Conservation (phyloP, 1,140 invertebrate genomes). For the Aphidius gifuensis region DNA sequence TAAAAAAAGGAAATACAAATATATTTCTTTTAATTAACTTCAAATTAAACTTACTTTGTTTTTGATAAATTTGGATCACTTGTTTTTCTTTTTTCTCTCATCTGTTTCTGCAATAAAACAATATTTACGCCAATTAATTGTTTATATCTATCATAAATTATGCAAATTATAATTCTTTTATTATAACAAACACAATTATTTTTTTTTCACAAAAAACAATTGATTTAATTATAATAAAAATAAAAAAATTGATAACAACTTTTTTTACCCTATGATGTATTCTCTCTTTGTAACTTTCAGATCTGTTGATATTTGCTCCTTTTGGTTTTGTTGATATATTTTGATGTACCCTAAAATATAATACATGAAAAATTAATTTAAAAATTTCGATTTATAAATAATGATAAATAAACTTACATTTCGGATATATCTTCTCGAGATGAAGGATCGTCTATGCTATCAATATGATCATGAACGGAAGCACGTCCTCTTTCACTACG, state of each 20-base stretch:
- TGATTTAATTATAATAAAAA: background rate
- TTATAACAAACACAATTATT: background rate
- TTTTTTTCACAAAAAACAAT: background rate
- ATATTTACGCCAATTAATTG: constrained; percentile 11
- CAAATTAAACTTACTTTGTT: constrained; percentile 58
- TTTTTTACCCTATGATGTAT: constrained; percentile 58
- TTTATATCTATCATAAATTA: constrained; percentile 14
- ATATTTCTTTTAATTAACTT: constrained; percentile 19
- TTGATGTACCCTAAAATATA: constrained; percentile 51
- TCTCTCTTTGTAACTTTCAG: constrained; percentile 63
- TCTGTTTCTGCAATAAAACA: constrained; percentile 60
- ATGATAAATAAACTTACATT: constrained; percentile 41
- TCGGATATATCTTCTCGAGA: constrained; percentile 53
- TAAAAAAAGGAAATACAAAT: too few species aligned
- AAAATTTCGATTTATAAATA: constrained; percentile 6
- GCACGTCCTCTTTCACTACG: constrained; percentile 48
- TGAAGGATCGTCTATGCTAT: constrained; percentile 51
- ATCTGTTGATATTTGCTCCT: constrained; percentile 60
- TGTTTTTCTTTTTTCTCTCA: constrained; percentile 68
- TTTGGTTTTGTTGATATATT: constrained; percentile 57
- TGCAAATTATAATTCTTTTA: background rate
- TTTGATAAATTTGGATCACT: constrained; percentile 73
- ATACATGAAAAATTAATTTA: constrained; percentile 24
- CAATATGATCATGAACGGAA: constrained; percentile 47
- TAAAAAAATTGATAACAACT: constrained; percentile 9